Conservation (phyloP, 1,140 invertebrate species). For the Coboldia fuscipes region DNA sequence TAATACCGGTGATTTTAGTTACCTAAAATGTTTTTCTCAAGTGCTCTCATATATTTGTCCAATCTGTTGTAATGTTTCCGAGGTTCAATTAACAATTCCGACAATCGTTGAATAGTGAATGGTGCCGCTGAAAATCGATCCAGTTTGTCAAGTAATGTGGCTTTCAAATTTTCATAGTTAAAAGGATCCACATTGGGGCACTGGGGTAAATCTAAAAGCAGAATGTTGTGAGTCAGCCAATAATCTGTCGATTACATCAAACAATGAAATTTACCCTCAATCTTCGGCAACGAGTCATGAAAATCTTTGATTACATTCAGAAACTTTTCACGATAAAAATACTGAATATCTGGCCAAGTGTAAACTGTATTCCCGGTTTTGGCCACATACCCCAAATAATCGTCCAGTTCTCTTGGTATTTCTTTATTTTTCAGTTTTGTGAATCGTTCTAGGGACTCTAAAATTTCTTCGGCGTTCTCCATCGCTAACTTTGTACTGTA, state of each 20-base stretch:
- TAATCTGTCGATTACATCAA: background rate
- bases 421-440: constrained; percentile 50
- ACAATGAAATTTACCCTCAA: constrained; percentile 22
- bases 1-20: background rate
- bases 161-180: constrained; percentile 76
- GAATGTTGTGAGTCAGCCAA: background rate
- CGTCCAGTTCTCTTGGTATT: constrained; percentile 75
- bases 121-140: constrained; percentile 75
- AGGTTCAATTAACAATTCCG: constrained; percentile 76
- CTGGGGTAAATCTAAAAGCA: constrained; percentile 34
- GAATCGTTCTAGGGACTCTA: constrained; percentile 64
- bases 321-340: constrained; percentile 70
- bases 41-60: constrained; percentile 88
- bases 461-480: constrained; percentile 69
- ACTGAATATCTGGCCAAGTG: constrained; percentile 75
- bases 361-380: constrained; percentile 86
- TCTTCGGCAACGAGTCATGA: constrained; percentile 49
- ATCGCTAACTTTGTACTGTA: constrained; percentile 28
- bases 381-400: constrained; percentile 76
- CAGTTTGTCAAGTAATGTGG: constrained; percentile 57
- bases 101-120: constrained; percentile 89
- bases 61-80: constrained; percentile 86
- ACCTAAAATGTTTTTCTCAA: constrained; percentile 76
- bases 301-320: constrained; percentile 71
- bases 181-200: constrained; percentile 81